Conservation (phyloP, 2,888 invertebrate genomes). For the Leptinotarsa juncta region DNA sequence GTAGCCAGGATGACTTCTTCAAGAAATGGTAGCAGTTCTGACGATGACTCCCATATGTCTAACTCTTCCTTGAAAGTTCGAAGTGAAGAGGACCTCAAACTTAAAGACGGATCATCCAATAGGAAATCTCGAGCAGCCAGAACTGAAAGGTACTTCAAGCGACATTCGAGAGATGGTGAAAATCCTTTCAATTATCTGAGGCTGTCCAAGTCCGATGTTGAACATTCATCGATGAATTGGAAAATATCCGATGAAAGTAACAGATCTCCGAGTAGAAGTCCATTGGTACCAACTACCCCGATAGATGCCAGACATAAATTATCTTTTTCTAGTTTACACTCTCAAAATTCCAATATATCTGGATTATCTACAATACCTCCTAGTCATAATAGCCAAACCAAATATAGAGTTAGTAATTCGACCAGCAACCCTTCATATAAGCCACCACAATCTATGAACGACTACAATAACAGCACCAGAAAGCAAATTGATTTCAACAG, state of each 20-base stretch:
- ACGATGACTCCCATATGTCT: conserved; percentile 78
- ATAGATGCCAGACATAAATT: conserved; percentile 42
- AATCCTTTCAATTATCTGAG: conserved; percentile 62
- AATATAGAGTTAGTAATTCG: conserved; percentile 58
- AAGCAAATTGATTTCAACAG: conserved; percentile 41
- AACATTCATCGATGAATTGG: conserved; percentile 50
- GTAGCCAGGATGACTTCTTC: conserved; percentile 74
- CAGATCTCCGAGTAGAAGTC: conserved; percentile 58
- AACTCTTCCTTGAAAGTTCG: conserved; percentile 75
- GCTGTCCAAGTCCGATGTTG: conserved; percentile 59
- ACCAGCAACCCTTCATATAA: conserved; percentile 58
- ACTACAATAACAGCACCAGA: conserved; percentile 54
- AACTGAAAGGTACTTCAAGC: conserved; percentile 83
- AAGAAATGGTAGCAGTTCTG: conserved; percentile 76
- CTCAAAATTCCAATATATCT: conserved; percentile 54
- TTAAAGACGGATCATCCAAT: conserved; percentile 69
- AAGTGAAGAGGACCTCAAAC: conserved; percentile 74
- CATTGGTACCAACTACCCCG: conserved; percentile 48
- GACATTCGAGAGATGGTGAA: conserved; percentile 79
- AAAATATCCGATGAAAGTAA: conserved; percentile 52
- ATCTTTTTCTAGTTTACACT: conserved; percentile 51
- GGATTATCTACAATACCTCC: conserved; percentile 64
- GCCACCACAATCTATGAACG: conserved; percentile 58
- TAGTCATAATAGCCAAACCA: conserved; percentile 58
- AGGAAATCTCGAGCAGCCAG: conserved; percentile 79